Percentiles rank a stretch among this genome's conserved stretches.
These are phyloP conservation scores for Erythrolamprus reginae DNA, from an alignment of 2,113 vertebrate genomes.

Conservation along the genomic window DNA sequence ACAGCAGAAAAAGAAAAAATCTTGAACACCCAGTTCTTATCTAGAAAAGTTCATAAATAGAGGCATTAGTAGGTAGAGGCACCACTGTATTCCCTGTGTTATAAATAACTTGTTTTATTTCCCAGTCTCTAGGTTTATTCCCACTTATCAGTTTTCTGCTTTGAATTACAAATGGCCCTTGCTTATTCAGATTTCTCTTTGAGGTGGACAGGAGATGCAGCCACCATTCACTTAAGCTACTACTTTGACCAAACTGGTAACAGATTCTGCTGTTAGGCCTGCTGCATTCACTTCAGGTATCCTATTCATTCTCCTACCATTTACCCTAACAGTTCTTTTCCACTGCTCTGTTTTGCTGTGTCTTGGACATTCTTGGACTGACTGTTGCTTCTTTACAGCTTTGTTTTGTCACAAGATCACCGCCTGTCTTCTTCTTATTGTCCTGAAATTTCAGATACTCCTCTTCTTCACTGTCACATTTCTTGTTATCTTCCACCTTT, in stretches of 20 bases:
- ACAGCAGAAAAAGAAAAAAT: too few species aligned
- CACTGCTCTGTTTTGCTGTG: neutral
- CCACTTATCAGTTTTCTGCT: neutral
- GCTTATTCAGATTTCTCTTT: neutral
- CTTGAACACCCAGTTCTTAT: too few species aligned
- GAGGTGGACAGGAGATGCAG: neutral
- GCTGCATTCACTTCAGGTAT: neutral
- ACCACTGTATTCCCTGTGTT: neutral
- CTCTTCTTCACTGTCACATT: neutral
- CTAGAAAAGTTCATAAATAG: too few species aligned
- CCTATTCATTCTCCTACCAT: neutral
- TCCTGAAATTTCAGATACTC: neutral
- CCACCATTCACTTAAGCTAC: neutral
- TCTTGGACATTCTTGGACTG: neutral
- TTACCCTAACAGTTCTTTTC: neutral
- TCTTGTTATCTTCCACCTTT: neutral
- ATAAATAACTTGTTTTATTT: neutral
- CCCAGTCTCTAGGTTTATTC: neutral
- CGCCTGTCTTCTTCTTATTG: neutral
- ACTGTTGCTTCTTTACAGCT: neutral
- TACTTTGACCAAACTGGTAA: neutral
- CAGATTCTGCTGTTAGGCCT: neutral
- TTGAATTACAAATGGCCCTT: neutral
- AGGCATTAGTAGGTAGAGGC: too few species aligned
- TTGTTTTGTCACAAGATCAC: neutral